phyloP scores from a whole-genome alignment of 37 sponge, comb jelly and placozoan species.

The Hexactinellida sp. region DNA sequence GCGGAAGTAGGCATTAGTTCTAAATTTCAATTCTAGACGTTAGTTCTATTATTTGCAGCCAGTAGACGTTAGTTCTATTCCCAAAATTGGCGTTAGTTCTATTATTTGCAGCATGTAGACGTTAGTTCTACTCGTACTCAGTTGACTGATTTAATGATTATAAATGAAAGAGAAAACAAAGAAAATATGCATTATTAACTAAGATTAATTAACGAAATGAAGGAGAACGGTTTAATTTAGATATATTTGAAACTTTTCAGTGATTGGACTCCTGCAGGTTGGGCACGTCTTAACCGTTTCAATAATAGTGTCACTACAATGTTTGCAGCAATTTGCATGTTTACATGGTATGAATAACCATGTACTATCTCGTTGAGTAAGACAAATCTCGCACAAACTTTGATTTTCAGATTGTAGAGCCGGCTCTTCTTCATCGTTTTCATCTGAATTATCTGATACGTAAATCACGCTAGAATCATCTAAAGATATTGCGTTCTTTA shows the following conservation, averaged over 20 bases:
- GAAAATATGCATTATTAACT: too few species aligned
- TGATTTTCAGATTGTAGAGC: neutral
- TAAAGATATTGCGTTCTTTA: neutral
- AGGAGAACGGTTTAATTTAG: neutral
- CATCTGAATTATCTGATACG: constrained; percentile 13
- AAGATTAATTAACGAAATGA: too few species aligned
- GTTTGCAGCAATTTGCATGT: constrained; percentile 11
- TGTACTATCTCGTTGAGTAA: neutral
- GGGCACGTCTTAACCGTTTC: constrained; percentile 6
- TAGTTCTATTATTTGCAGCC: too few species aligned
- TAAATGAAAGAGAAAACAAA: too few species aligned
- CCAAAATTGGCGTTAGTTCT: too few species aligned
- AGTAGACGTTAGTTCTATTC: too few species aligned
- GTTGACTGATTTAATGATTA: too few species aligned
- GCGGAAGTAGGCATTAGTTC: too few species aligned
- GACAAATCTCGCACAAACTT: neutral
- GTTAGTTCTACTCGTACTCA: too few species aligned
- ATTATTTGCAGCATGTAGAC: too few species aligned
- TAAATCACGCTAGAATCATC: neutral
- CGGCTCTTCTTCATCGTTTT: neutral
- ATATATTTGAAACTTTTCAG: neutral
- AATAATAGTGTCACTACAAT: neutral
- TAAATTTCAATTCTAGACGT: too few species aligned
- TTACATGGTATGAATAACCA: constrained; percentile 8
- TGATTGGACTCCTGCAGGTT: neutral